Conservation (phyloP, 2,797 vertebrate genomes). For the Delichon dasypus region DNA sequence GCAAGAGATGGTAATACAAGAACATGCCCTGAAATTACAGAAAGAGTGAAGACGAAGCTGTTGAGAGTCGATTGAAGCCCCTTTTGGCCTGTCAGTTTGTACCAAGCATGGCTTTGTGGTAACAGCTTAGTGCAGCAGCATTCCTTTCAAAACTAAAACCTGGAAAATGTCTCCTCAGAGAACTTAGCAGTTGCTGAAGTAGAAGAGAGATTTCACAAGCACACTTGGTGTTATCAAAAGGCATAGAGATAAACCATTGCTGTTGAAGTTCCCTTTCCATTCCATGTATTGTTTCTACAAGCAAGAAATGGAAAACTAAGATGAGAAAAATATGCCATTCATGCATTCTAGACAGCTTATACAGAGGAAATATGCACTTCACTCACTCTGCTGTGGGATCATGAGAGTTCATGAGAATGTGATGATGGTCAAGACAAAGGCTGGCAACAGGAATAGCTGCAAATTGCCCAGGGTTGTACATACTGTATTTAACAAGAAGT, state of each 20-base stretch:
- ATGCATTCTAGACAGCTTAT: background rate
- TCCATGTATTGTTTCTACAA: background rate
- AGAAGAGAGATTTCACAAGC: background rate
- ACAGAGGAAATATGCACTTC: background rate
- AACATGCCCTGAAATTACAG: background rate
- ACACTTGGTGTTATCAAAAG: background rate
- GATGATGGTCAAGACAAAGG: background rate
- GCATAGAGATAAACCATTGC: background rate
- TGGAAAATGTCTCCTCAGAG: background rate
- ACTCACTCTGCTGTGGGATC: background rate
- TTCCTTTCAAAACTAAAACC: background rate
- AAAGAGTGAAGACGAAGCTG: background rate
- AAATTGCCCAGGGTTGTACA: background rate
- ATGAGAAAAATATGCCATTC: background rate
- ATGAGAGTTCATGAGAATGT: background rate
- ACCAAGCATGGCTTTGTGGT: background rate
- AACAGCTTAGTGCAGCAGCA: background rate
- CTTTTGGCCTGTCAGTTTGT: background rate
- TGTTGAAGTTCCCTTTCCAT: background rate
- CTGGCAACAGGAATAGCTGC: background rate
- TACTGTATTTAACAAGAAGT: background rate
- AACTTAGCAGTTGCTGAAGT: background rate
- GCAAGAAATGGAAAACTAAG: background rate
- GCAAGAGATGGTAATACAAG: background rate
- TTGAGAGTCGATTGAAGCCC: background rate